Evolutionary conservation across 2,888 invertebrate species (phyloP).

Genomic region (Melinaea menophilus): DNA sequence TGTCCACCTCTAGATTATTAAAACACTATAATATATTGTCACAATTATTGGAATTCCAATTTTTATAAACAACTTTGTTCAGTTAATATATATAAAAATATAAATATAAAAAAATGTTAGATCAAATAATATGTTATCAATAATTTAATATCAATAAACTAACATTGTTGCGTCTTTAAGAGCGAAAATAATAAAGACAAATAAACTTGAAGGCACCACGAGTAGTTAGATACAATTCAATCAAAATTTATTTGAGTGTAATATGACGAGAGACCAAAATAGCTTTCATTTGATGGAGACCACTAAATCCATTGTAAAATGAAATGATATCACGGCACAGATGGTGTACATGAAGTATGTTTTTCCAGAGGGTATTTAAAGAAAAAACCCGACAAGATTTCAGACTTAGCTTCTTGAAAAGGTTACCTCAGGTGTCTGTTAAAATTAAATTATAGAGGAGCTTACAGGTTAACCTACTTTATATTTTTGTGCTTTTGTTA

Average conservation of each 20-base stretch:
- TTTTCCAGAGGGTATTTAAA: not conserved
- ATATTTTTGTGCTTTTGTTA: no score
- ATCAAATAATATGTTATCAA: no score
- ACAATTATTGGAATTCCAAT: no score
- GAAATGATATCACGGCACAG: conserved; percentile 31
- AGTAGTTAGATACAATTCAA: conserved; percentile 16
- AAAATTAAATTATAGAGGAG: not conserved
- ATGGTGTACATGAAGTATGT: conserved; percentile 23
- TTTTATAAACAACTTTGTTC: no score
- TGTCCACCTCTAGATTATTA: no score
- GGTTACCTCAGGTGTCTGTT: not conserved
- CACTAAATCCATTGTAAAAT: conserved; percentile 28
- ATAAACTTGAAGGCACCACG: not conserved
- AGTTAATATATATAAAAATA: no score
- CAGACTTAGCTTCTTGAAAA: not conserved
- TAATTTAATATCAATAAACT: no score
- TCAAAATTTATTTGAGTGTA: conserved; percentile 25
- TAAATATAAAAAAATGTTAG: no score
- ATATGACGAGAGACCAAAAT: conserved; percentile 24
- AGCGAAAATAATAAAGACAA: not conserved
- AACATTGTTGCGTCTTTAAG: not conserved
- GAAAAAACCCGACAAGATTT: no score
- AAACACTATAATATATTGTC: no score
- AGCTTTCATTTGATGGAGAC: conserved; percentile 23
- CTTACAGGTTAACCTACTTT: no score